Evolutionary conservation across 2,113 vertebrate genomes (phyloP).

Genomic region (Semicossyphus pulcher): DNA sequence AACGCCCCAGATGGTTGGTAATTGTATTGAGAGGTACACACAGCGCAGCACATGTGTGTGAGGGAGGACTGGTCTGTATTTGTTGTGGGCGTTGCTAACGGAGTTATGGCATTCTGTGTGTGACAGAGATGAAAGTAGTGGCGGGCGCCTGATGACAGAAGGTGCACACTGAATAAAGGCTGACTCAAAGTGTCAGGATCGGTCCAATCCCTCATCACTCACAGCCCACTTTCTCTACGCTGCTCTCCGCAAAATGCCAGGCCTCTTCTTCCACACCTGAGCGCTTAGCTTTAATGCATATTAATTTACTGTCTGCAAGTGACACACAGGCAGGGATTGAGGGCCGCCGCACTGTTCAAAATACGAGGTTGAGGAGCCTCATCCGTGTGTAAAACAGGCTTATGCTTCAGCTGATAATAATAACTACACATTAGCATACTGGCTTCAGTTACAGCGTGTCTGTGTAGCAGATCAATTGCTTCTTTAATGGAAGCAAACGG

Average conservation of each 20-base stretch:
- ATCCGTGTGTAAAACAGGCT: conserved; percentile 45
- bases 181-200: conserved; percentile 64
- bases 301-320: conserved; percentile 52
- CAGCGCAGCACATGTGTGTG: conserved; percentile 1
- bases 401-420: conserved; percentile 17
- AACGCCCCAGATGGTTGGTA: conserved; percentile 26
- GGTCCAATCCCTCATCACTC: conserved; percentile 71
- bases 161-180: conserved; percentile 65
- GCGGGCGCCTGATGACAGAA: conserved; percentile 47
- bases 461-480: conserved; percentile 12
- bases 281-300: conserved; percentile 62
- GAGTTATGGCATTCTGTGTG: conserved; percentile 33
- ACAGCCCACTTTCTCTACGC: conserved; percentile 54
- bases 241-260: conserved; percentile 41
- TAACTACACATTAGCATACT: background rate
- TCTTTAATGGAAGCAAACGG: background rate
- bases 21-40: background rate
- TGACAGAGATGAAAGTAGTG: conserved; percentile 68
- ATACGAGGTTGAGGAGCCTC: conserved; percentile 15
- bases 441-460: background rate
- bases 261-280: conserved; percentile 56
- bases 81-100: conserved; percentile 41
- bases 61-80: conserved; percentile 12
- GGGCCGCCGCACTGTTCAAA: conserved; percentile 23
- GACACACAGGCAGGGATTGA: conserved; percentile 10